Percentiles rank a stretch among this genome's conserved stretches.
phyloP scores from a whole-genome alignment of 2,797 vertebrate genomes.

The Pseudochromis fuscus region DNA sequence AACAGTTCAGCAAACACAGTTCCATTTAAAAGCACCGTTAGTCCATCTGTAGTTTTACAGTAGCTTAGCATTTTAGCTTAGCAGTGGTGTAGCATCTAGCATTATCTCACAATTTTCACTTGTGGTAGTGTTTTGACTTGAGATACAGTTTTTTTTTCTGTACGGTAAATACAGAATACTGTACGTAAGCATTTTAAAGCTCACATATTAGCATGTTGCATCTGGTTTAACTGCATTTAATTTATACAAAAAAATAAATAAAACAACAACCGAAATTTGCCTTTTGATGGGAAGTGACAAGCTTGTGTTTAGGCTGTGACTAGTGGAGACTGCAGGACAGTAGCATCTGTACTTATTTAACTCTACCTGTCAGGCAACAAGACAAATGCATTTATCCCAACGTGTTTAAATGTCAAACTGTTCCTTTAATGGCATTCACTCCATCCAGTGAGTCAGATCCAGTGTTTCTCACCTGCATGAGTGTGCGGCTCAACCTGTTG shows the following conservation, averaged over 20 bases:
- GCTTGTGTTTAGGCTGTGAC: background rate
- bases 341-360: background rate
- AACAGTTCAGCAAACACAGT: too few species aligned
- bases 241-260: background rate
- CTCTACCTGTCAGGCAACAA: too few species aligned
- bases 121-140: background rate
- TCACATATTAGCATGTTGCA: background rate
- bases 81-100: background rate
- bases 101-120: background rate
- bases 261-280: background rate
- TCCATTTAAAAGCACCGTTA: too few species aligned
- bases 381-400: background rate
- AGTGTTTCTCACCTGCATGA: conserved; percentile 58
- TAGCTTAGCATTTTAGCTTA: background rate
- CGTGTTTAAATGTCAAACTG: background rate
- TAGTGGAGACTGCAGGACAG: conserved; percentile 14
- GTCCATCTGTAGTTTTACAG: background rate
- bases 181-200: background rate
- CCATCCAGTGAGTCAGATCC: conserved; percentile 31
- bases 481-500: conserved; percentile 48
- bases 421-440: conserved; percentile 22
- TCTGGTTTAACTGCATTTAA: background rate
- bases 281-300: background rate
- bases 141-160: background rate
- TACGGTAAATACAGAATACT: background rate